Evolutionary conservation across 2,888 invertebrate species (phyloP).

Genomic region (Dryadula phaetusa): DNA sequence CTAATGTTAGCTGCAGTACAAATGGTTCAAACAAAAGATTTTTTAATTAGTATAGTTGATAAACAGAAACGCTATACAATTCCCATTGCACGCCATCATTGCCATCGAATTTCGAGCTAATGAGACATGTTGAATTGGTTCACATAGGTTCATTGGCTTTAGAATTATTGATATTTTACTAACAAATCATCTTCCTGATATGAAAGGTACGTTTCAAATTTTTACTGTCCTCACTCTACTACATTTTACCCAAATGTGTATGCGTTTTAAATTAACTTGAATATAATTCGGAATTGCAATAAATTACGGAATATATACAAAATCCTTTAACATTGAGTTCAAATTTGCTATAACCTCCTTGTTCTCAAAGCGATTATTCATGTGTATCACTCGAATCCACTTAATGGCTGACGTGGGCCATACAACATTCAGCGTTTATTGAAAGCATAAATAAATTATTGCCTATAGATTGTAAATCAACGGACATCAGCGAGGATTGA

Average conservation of each 20-base stretch:
- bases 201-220: not conserved
- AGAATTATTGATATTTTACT: slow-evolving; percentile 6
- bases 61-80: slow-evolving; percentile 4
- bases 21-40: slow-evolving; percentile 13
- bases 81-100: slow-evolving; percentile 1
- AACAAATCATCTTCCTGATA: not conserved
- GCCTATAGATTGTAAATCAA: slow-evolving; percentile 54
- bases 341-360: slow-evolving; percentile 15
- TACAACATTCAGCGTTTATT: slow-evolving; percentile 47
- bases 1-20: slow-evolving; percentile 13
- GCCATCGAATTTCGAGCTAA: slow-evolving; percentile 10
- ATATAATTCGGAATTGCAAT: not conserved
- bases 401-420: slow-evolving; percentile 45
- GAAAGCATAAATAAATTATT: slow-evolving; percentile 55
- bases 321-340: slow-evolving; percentile 7
- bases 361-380: slow-evolving; percentile 34
- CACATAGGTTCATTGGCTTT: not conserved
- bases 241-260: not conserved
- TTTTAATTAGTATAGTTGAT: slow-evolving; percentile 19
- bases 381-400: slow-evolving; percentile 40
- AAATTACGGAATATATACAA: not conserved
- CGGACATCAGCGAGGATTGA: slow-evolving; percentile 47
- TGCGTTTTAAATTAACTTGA: not conserved
- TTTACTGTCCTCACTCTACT: not conserved
- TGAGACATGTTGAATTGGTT: slow-evolving; percentile 7